A percentile compares a stretch with the other conserved stretches of the same genome.
Conservation (phyloP, 1,140 invertebrate species). For the Bombus sylvicola region DNA sequence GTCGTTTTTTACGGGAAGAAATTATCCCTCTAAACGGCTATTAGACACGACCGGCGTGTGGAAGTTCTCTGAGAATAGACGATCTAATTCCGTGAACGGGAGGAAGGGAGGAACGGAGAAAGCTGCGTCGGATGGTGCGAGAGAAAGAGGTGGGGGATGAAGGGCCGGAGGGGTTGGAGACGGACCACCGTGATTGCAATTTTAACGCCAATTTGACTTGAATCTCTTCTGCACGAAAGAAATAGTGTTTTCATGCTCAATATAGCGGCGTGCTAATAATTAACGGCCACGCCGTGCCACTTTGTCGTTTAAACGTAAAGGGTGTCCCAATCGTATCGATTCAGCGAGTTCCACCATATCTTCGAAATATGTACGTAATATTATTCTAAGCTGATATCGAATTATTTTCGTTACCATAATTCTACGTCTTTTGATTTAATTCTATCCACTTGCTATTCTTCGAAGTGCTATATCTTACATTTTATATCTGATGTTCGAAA, state of each 20-base stretch:
- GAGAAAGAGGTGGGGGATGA: slow-evolving; percentile 14
- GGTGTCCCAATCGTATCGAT: slow-evolving; percentile 52
- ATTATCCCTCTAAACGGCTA: slow-evolving; percentile 68
- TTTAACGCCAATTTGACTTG: slow-evolving; percentile 83
- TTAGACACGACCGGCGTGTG: slow-evolving; percentile 55
- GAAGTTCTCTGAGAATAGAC: slow-evolving; percentile 80
- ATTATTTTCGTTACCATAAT: too few species aligned
- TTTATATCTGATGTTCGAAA: too few species aligned
- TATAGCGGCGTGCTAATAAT: slow-evolving; percentile 80
- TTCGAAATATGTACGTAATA: too few species aligned
- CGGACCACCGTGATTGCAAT: slow-evolving; percentile 83
- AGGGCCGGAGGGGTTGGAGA: slow-evolving; percentile 54
- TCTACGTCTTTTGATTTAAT: too few species aligned
- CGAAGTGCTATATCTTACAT: fast-evolving
- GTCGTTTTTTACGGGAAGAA: slow-evolving; percentile 44
- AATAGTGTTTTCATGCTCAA: slow-evolving; percentile 82
- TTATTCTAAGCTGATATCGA: too few species aligned
- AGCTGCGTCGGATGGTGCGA: slow-evolving; percentile 23
- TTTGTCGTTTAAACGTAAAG: slow-evolving; percentile 53
- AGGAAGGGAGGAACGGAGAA: slow-evolving; percentile 61
- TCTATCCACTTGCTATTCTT: too few species aligned
- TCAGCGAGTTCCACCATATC: not conserved
- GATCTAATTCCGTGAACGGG: slow-evolving; percentile 80
- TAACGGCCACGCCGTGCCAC: slow-evolving; percentile 72
- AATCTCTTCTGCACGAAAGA: slow-evolving; percentile 78